Conservation (phyloP, 2,888 invertebrate genomes). For the Drosophila neonasuta region DNA sequence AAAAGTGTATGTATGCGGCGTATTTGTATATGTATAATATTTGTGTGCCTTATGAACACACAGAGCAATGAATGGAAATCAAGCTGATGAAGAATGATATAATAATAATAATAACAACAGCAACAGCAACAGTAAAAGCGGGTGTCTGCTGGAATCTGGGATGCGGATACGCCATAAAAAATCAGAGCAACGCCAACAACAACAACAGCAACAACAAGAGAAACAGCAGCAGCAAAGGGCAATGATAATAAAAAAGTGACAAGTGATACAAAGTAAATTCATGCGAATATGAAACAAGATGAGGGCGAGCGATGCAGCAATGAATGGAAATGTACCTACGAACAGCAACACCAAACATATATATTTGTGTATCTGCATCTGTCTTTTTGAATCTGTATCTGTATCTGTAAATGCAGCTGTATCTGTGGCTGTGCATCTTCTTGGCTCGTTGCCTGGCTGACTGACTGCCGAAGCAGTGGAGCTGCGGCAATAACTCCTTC, state of each 20-base stretch:
- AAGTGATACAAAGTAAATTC: constrained; percentile 80
- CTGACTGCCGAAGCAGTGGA: constrained; percentile 19
- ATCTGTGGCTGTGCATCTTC: constrained; percentile 5
- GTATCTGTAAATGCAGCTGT: constrained; percentile 22
- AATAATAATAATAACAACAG: constrained; percentile 63
- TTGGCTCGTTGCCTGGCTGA: constrained; percentile 42
- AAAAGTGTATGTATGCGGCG: constrained; percentile 37
- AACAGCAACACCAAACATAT: neutral
- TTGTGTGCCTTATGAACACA: constrained; percentile 65
- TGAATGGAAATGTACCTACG: constrained; percentile 56
- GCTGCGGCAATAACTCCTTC: constrained; percentile 24
- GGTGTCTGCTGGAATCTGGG: constrained; percentile 31
- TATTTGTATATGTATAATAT: constrained; percentile 2
- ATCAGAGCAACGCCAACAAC: constrained; percentile 57
- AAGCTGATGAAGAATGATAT: constrained; percentile 77
- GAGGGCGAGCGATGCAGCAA: constrained; percentile 46
- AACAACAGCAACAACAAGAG: constrained; percentile 38
- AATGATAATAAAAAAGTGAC: constrained; percentile 75
- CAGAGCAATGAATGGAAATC: constrained; percentile 75
- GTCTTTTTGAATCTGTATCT: constrained; percentile 12
- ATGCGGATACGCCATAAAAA: constrained; percentile 72
- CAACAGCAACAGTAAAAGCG: constrained; percentile 27
- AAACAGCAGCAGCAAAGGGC: constrained; percentile 48
- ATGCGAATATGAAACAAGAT: constrained; percentile 70
- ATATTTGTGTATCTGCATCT: constrained; percentile 19